Base-by-base conservation (phyloP, 2,888 invertebrate genomes). In the Drosophila ezoana region DNA sequence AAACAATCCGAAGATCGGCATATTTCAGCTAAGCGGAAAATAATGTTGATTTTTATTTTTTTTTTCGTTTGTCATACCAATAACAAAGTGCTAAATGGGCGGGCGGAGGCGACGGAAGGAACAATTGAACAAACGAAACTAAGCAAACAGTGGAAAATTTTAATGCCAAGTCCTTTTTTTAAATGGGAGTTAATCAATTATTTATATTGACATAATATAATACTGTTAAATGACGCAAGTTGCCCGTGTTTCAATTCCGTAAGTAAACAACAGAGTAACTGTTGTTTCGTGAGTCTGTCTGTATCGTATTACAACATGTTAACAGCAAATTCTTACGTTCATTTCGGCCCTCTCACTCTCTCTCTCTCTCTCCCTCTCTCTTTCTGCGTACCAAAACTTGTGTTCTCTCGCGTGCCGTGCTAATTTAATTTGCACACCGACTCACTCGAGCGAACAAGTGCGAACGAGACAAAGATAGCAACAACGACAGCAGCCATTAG, bases 401-500 rank as follows among this genome's bases (percentile, higher is more conserved):
- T 9, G 13, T 37, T 59, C 38, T 43, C 28, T 41, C 45, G 32
- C 32, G 38, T 41, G 23, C 23, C 16, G 37, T 62, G 87, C 68
- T 79, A 83, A 83, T 87, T 87, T 10, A 76, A 85, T 87, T 76
- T 70, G 69, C 74, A 82, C 62, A 52, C 32, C 11, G 28, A 28
- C 8, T 28, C 28, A 2, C 28, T 8, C 28, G 28, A 6, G 28
- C 28, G 28, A 8, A 28, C 28, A 13, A 3, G 40, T 33, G 47
- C 13, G 57, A 59, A n/a, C 16, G 52, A 45, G 56, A 45, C 11
- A 45, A 10, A 45, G 41, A 53, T 2, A 41, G 33, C 18, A 33
- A 45, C 13, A 37, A 5, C n/a, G 35, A 37, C 32, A 66, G 58
- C 53, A 57, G 45, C 35, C 47, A 73, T 78, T 88, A 72, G 75